A percentile compares a stretch with the other conserved stretches of the same genome.
Evolutionary conservation across 1,140 invertebrate species (phyloP).

Genomic region (Heliothis virescens): DNA sequence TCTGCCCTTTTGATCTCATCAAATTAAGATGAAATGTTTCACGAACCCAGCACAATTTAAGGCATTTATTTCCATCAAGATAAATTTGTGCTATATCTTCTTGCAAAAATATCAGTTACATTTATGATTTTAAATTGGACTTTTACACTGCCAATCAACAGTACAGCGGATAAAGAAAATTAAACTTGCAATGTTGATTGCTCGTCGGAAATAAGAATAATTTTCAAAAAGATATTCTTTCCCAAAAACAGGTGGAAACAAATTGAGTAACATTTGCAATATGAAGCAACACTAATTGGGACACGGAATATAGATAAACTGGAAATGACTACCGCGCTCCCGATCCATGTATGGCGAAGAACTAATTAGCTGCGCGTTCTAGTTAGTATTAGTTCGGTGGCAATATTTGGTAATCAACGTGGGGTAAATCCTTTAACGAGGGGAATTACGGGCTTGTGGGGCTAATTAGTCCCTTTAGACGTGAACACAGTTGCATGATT

Average conservation of each 20-base stretch:
- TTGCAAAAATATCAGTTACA: too few relatives aligned
- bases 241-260: not conserved
- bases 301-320: constrained; percentile 3
- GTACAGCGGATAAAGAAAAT: too few relatives aligned
- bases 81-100: too few relatives aligned
- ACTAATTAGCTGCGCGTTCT: constrained; percentile 22
- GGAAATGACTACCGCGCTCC: constrained; percentile 22
- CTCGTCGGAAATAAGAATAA: too few relatives aligned
- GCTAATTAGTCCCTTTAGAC: constrained; percentile 7
- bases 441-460: not conserved
- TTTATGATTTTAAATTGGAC: too few relatives aligned
- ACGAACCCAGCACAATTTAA: too few relatives aligned
- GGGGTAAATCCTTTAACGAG: constrained; percentile 13
- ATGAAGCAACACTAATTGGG: not conserved
- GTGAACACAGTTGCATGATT: not conserved
- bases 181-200: too few relatives aligned
- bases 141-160: too few relatives aligned
- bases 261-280: not conserved
- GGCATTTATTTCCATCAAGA: too few relatives aligned
- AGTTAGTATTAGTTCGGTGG: constrained; percentile 2
- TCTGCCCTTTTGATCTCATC: too few relatives aligned
- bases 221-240: not conserved
- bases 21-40: too few relatives aligned
- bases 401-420: constrained; percentile 13
- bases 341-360: constrained; percentile 19